Percentiles rank a stretch among this genome's conserved stretches.
These are phyloP conservation scores for Nephila pilipes DNA, from an alignment of 1,140 invertebrate species.

Conservation along the genomic window DNA sequence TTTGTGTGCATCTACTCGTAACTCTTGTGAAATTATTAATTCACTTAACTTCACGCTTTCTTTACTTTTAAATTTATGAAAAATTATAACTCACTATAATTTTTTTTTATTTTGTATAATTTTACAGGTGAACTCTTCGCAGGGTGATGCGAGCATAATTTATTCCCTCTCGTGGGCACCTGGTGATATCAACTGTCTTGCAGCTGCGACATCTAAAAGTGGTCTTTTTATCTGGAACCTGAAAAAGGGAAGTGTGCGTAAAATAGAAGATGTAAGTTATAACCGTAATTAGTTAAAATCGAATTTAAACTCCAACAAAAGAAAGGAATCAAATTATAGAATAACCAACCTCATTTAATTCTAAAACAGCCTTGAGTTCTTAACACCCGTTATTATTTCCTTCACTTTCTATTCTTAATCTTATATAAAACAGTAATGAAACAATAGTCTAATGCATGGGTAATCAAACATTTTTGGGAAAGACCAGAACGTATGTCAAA, in stretches of 20 bases:
- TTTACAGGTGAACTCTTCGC: constrained; percentile 81
- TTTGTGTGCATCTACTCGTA: too few species aligned
- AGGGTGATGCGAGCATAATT: constrained; percentile 82
- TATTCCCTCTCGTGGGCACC: constrained; percentile 83
- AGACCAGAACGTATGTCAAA: too few species aligned
- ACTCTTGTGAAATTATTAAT: too few species aligned
- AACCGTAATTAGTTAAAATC: background rate
- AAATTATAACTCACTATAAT: too few species aligned
- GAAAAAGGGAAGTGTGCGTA: constrained; percentile 80
- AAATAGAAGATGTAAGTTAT: constrained; percentile 80
- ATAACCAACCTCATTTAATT: background rate
- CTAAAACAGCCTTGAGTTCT: too few species aligned
- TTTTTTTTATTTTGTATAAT: background rate
- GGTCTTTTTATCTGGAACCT: constrained; percentile 82
- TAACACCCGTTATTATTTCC: too few species aligned
- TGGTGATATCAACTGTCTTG: constrained; percentile 82
- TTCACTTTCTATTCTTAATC: too few species aligned
- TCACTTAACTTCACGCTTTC: too few species aligned
- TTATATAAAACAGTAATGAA: too few species aligned
- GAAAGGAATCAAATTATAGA: too few species aligned
- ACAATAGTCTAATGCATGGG: too few species aligned
- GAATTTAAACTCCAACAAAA: background rate
- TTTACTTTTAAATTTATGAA: background rate
- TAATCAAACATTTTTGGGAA: too few species aligned
- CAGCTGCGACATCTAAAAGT: constrained; percentile 81